Evolutionary conservation across 1,140 invertebrate species (phyloP), one percentile per base, ranked within the genome.

Genomic region (Drosophila paulistorum): DNA sequence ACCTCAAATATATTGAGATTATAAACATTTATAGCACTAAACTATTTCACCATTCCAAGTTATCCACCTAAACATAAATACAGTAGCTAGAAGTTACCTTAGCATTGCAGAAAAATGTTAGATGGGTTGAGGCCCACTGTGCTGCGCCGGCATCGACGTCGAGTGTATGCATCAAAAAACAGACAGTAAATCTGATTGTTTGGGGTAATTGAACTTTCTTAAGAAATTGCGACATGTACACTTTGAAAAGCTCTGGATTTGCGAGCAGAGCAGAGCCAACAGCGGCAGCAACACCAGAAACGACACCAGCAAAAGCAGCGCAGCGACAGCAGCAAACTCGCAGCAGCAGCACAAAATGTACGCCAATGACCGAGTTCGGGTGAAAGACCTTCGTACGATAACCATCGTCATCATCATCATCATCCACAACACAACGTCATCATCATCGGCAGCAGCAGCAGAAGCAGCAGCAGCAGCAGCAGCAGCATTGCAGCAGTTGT

Each of bases 361-460:
- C 90, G 90, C 90, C 90, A 91, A 91, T 91, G 90, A 91, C 90
- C 90, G 90, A 91, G 90, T 91, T 91, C 90, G 90, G 90, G 90
- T 91, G 90, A 91, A 91, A 91, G 90, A 91, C 90, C 90, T 91
- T 91, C 90, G 45, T 51, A 51, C 45, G 90, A 91, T 91, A 91
- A 91, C 90, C 90, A 91, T 90, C 87, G 80, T 90, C 86, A 85
- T 90, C 86, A 90, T 90, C 82, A 84, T 84, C 64, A n/a, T 74
- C 73, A 79, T 84, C 87, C 76, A 77, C 79, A 68, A 75, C 81
- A 75, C 80, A 81, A 71, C 63, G 13, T 79, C 76, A 81, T 89
- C 87, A 79, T 81, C 78, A 73, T 81, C 80, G 75, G 74, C 79
- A 87, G 17, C 17, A 17, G 17, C 17, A 17, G 3, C 42, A 17